Evolutionary conservation across 2,113 vertebrate species (phyloP).

Genomic region (Oreocharis arfaki): DNA sequence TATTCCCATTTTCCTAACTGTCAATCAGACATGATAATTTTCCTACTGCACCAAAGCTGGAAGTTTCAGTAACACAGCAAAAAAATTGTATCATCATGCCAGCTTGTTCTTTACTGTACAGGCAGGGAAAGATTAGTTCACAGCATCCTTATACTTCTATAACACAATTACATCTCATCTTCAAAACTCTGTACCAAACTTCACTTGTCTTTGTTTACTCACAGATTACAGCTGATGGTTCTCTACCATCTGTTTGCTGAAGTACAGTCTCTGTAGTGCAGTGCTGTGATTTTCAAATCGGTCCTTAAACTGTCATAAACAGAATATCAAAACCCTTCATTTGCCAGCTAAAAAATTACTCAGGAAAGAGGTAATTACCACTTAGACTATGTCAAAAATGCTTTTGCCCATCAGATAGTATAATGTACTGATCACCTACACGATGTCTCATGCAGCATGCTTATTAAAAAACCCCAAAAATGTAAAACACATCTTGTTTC

Average conservation of each 20-base stretch:
- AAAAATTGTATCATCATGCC: neutral
- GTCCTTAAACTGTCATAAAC: neutral
- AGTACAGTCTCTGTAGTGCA: neutral
- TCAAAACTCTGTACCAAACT: neutral
- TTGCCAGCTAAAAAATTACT: neutral
- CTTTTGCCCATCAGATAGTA: neutral
- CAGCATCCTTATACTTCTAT: neutral
- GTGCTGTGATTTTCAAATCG: neutral
- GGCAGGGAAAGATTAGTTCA: neutral
- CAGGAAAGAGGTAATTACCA: neutral
- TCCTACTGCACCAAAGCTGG: neutral
- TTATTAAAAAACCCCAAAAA: neutral
- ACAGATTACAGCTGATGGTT: neutral
- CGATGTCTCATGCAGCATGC: neutral
- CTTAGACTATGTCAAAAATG: neutral
- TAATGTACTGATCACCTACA: neutral
- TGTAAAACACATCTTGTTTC: neutral
- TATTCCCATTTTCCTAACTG: neutral
- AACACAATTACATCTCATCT: neutral
- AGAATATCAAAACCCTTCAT: neutral
- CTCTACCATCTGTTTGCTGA: neutral
- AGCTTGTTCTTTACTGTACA: neutral
- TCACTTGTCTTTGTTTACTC: neutral
- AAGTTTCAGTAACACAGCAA: neutral
- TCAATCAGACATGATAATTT: neutral